Conservation (phyloP, 2,888 invertebrate species). For the Drosophila recens region DNA sequence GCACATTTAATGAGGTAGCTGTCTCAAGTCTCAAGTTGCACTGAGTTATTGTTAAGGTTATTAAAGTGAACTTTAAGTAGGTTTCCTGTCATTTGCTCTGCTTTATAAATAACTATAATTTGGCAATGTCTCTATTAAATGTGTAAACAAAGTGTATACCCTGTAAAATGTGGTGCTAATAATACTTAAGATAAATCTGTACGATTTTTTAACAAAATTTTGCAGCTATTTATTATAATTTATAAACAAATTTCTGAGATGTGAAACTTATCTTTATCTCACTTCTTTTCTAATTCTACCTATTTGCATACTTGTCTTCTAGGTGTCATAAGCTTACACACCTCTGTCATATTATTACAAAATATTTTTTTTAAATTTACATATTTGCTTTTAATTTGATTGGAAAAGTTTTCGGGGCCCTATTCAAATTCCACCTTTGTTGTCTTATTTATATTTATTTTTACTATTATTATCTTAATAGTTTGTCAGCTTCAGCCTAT, state of each 20-base stretch:
- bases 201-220: too few relatives aligned
- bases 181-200: too few relatives aligned
- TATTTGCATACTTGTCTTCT: slow-evolving; percentile 17
- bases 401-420: slow-evolving; percentile 14
- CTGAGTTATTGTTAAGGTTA: slow-evolving; percentile 42
- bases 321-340: slow-evolving; percentile 7
- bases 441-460: background rate
- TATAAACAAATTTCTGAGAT: too few relatives aligned
- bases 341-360: slow-evolving; percentile 6
- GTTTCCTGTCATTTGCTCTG: slow-evolving; percentile 17
- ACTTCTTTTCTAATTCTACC: background rate
- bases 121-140: slow-evolving; percentile 7
- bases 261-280: too few relatives aligned
- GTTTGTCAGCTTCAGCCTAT: slow-evolving; percentile 7
- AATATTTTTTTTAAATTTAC: slow-evolving; percentile 25
- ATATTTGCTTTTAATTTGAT: slow-evolving; percentile 22
- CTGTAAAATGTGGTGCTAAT: background rate
- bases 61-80: slow-evolving; percentile 37
- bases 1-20: slow-evolving; percentile 41
- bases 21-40: slow-evolving; percentile 15
- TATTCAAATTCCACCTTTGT: background rate
- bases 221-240: too few relatives aligned
- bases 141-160: background rate
- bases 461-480: slow-evolving; percentile 23
- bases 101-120: slow-evolving; percentile 31